Evolutionary conservation across 2,888 invertebrate species (phyloP), one percentile per base, ranked within the genome.

Genomic region (Yponomeuta malinellus): DNA sequence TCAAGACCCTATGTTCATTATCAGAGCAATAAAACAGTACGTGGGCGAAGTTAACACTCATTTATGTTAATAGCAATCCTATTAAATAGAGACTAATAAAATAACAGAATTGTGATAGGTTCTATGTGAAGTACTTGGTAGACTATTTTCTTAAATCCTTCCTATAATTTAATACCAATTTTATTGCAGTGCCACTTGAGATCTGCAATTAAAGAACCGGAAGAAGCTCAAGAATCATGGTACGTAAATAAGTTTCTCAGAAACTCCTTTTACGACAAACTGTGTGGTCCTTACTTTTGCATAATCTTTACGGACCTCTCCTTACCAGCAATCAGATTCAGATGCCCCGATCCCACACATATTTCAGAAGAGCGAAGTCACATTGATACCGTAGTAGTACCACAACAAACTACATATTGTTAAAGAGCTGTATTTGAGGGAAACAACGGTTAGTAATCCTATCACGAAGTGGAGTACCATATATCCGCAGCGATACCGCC

Each of bases 41-140:
- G 63, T 68, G 43, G 73, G 74, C 74, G 74, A 77, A 76, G 76
- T 76, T 77, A 78, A 75, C 75, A 78, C 76, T 75, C 76, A 74
- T 79, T 79, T 79, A 78, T 78, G 75, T 77, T 77, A 78, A 78
- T 76, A 76, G 73, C 74, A 74, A 75, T 77, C 75, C 75, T 75
- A 78, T 78, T 77, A 75, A 76, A 76, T 75, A 74, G 71, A 72
- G 74, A 71, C 73, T 75, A 75, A 75, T 78, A 74, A 76, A 77
- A 68, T 77, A 76, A 75, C 75, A 75, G 78, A 73, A 77, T 76
- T 73, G 72, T 76, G 77, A 80, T 77, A 76, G 78, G 75, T 75
- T 74, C 71, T 71, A 72, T 65, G 33, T 73, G 71, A 74, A 76
- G 15, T 12, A 59, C 52, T 59, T 12, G 15, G 52, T 59, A 59